Conservation (phyloP, 2,113 vertebrate genomes). For the Noturus placidus region DNA sequence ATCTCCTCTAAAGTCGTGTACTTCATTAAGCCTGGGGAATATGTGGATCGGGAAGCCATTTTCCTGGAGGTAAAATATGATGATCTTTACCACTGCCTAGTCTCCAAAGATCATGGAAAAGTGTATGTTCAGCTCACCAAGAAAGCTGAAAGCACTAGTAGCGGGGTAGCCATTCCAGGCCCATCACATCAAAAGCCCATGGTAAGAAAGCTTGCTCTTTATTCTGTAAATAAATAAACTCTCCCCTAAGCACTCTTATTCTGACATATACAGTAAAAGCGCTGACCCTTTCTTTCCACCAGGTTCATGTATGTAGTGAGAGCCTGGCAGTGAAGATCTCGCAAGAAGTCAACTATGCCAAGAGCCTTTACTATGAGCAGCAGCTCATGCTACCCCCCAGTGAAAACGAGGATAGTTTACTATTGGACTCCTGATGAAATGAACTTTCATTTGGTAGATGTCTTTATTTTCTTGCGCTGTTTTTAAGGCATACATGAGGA, state of each 20-base stretch:
- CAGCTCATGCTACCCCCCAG: conserved; percentile 91
- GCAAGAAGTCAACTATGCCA: conserved; percentile 98
- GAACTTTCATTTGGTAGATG: conserved; percentile 3
- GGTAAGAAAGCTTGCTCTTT: conserved; percentile 73
- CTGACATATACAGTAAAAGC: background rate
- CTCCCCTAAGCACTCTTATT: background rate
- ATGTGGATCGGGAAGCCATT: conserved; percentile 86
- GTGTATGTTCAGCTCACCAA: conserved; percentile 95
- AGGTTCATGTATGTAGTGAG: conserved; percentile 95
- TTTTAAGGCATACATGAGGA: conserved; percentile 1
- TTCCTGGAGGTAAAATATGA: conserved; percentile 97
- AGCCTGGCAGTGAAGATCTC: conserved; percentile 89
- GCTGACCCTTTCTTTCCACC: conserved; percentile 8
- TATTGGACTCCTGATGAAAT: conserved; percentile 82
- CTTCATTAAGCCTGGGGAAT: conserved; percentile 86
- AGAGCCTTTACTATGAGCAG: conserved; percentile 97
- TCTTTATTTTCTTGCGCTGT: conserved; percentile 15
- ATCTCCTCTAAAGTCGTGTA: conserved; percentile 96
- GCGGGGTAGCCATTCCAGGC: conserved; percentile 89
- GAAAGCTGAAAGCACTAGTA: conserved; percentile 87
- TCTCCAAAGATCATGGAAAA: conserved; percentile 93
- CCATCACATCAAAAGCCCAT: conserved; percentile 95
- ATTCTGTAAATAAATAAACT: background rate
- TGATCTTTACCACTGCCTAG: conserved; percentile 95
- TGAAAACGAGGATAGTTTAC: conserved; percentile 79